Conservation (phyloP, 2,113 vertebrate genomes). For the Verasper variegatus region DNA sequence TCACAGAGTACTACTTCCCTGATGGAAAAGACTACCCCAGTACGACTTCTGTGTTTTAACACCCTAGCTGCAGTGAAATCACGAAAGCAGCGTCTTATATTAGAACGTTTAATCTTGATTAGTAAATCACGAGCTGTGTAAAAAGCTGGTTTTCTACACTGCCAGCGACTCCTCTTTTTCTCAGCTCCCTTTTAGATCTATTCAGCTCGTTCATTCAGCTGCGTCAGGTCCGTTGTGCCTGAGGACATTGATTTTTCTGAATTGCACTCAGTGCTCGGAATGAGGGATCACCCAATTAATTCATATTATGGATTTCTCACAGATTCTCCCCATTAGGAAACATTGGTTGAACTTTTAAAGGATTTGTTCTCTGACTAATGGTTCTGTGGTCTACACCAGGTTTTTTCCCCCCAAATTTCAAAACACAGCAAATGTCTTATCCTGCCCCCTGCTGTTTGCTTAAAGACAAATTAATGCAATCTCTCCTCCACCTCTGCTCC, state of each 20-base stretch:
- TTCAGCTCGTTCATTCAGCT: neutral
- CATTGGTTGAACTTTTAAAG: neutral
- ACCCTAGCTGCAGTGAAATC: neutral
- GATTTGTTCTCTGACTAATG: constrained; percentile 1
- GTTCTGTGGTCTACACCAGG: neutral
- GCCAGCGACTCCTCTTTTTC: neutral
- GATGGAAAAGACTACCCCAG: constrained; percentile 97
- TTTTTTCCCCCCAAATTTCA: neutral
- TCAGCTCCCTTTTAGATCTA: constrained; percentile 3
- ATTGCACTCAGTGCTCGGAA: constrained; percentile 19
- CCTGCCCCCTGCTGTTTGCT: too few relatives aligned
- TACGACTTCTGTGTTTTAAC: constrained; percentile 76
- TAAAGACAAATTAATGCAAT: too few relatives aligned
- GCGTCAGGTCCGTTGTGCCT: constrained; percentile 7
- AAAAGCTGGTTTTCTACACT: constrained; percentile 7
- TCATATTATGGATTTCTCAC: constrained; percentile 38
- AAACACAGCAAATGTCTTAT: neutral
- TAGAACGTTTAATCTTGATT: neutral
- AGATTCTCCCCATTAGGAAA: constrained; percentile 12
- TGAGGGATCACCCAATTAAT: constrained; percentile 47
- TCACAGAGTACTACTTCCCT: constrained; percentile 98
- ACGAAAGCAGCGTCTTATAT: neutral
- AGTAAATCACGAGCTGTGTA: neutral
- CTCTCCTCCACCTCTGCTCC: too few relatives aligned
- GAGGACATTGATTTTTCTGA: constrained; percentile 55